Conservation (phyloP, 2,113 vertebrate genomes). For the Petrocephalus zakoni region DNA sequence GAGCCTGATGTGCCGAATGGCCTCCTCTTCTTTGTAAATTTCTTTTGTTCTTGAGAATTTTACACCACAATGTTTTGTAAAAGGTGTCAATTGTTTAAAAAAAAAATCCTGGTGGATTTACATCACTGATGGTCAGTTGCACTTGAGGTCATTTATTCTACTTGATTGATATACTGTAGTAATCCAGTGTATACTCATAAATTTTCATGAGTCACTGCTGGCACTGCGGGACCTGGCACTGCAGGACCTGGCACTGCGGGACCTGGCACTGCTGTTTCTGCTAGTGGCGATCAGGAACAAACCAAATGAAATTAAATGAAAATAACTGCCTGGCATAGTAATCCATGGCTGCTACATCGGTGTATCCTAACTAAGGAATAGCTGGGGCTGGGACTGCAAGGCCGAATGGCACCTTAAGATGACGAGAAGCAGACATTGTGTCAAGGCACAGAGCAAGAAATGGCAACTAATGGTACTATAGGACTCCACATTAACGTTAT, state of each 20-base stretch:
- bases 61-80: not conserved
- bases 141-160: not conserved
- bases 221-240: too few relatives aligned
- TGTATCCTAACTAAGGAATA: not conserved
- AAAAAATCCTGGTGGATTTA: not conserved
- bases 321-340: not conserved
- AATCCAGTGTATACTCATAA: not conserved
- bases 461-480: not conserved
- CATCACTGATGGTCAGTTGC: not conserved
- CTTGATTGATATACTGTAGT: not conserved
- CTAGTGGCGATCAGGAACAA: not conserved
- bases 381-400: not conserved
- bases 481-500: not conserved
- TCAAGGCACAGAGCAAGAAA: not conserved
- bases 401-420: not conserved
- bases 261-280: not conserved
- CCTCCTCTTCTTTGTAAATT: too few relatives aligned
- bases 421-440: not conserved
- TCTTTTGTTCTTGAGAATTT: not conserved
- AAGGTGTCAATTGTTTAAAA: not conserved
- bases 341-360: not conserved
- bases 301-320: not conserved
- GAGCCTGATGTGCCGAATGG: too few relatives aligned
- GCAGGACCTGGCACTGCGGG: too few relatives aligned
- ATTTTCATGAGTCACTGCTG: not conserved